A percentile compares a stretch with the other conserved stretches of the same genome.
These are phyloP conservation scores for Martes martes DNA, from an alignment of 2,113 vertebrate genomes.

Conservation along the genomic window DNA sequence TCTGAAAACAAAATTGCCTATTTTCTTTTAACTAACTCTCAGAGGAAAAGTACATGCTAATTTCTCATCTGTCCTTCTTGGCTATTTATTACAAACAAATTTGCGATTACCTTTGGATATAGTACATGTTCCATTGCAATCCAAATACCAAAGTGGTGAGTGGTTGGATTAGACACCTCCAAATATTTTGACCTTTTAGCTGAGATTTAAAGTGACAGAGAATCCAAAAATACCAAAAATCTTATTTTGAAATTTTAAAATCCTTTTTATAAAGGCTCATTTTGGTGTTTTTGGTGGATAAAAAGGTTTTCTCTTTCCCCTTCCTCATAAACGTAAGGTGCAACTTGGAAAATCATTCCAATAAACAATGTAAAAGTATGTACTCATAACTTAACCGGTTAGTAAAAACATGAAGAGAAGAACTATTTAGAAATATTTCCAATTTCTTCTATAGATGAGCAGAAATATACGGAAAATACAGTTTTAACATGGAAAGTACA, in stretches of 20 bases:
- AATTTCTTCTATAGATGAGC: background rate
- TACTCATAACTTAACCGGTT: background rate
- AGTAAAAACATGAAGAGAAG: conserved; percentile 33
- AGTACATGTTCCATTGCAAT: background rate
- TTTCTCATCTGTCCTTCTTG: conserved; percentile 21
- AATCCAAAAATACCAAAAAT: background rate
- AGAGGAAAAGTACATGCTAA: background rate
- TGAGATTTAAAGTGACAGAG: conserved; percentile 11
- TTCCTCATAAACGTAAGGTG: background rate
- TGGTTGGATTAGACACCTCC: background rate
- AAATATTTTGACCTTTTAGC: conserved; percentile 2
- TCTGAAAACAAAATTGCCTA: conserved; percentile 5
- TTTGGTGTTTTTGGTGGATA: background rate
- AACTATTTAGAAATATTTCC: background rate
- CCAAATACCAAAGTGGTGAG: background rate
- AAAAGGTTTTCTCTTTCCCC: background rate
- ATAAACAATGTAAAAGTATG: background rate
- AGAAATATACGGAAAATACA: conserved; percentile 10
- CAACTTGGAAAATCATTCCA: conserved; percentile 14
- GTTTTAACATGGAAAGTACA: conserved; percentile 33
- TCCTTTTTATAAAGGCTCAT: background rate
- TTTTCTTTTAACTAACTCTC: conserved; percentile 5
- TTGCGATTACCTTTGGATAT: background rate
- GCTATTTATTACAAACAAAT: conserved; percentile 13
- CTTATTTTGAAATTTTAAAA: background rate